phyloP scores from a whole-genome alignment of 2,797 vertebrate genomes.

The Eulemur mongoz region DNA sequence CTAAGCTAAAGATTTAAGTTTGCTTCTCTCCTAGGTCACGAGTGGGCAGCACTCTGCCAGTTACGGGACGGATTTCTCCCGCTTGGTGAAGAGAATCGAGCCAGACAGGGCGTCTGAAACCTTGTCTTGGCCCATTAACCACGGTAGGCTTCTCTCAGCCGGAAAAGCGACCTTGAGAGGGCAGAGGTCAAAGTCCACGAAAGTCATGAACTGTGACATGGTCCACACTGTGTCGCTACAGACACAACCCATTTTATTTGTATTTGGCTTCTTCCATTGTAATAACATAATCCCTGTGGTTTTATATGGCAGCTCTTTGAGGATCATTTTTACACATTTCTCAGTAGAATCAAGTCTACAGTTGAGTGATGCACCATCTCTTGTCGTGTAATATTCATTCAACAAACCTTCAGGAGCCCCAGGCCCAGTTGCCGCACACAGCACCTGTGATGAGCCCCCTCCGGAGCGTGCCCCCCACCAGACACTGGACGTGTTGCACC shows the following conservation, averaged over 20 bases:
- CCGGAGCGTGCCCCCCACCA: neutral
- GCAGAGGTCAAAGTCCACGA: neutral
- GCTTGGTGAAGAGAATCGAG: neutral
- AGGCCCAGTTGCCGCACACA: rapidly evolving
- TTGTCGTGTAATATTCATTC: neutral
- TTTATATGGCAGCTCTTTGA: neutral
- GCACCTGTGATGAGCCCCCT: neutral
- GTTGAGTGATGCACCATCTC: neutral
- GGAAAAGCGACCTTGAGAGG: neutral
- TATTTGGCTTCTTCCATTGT: neutral
- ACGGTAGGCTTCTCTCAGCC: neutral
- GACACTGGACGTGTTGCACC: rapidly evolving
- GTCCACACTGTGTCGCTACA: neutral
- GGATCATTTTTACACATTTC: neutral
- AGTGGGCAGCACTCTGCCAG: rapidly evolving
- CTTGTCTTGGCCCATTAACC: neutral
- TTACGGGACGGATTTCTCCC: neutral
- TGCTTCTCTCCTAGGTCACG: neutral
- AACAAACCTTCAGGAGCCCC: too few species aligned
- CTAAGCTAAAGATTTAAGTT: neutral
- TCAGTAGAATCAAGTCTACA: neutral
- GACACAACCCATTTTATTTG: neutral
- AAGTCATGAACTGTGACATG: neutral
- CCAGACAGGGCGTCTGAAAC: neutral
- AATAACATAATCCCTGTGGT: neutral